Conservation (phyloP, 2,888 invertebrate genomes). For the Cremastinae sp. region DNA sequence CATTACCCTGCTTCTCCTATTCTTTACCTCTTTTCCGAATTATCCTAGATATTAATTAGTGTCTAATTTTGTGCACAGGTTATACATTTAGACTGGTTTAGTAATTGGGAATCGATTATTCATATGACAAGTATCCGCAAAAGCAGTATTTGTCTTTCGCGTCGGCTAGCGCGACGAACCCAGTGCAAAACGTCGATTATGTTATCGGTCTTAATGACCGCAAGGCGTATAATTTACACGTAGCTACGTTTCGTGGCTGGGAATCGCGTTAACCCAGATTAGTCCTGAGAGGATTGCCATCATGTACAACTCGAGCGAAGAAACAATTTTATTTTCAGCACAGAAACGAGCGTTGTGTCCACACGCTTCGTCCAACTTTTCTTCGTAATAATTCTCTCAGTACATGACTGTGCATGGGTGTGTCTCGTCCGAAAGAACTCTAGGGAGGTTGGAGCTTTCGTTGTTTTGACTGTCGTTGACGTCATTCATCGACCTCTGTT, state of each 20-base stretch:
- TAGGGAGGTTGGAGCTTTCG: constrained; percentile 18
- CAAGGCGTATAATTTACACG: constrained; percentile 11
- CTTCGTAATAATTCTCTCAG: constrained; percentile 17
- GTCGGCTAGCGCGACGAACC: neutral
- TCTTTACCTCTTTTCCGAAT: too few relatives aligned
- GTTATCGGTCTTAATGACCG: constrained; percentile 4
- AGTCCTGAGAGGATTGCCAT: constrained; percentile 7
- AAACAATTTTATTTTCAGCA: constrained; percentile 8
- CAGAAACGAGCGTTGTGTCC: constrained; percentile 26
- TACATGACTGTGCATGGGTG: constrained; percentile 12
- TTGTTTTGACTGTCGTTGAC: constrained; percentile 26
- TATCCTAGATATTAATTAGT: too few relatives aligned
- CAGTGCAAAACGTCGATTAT: constrained; percentile 12
- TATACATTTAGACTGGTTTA: too few relatives aligned
- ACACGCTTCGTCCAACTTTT: constrained; percentile 11
- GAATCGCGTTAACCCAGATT: constrained; percentile 20
- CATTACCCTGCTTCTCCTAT: too few relatives aligned
- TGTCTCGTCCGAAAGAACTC: neutral
- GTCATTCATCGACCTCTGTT: constrained; percentile 24
- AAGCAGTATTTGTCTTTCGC: neutral
- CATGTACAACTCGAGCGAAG: constrained; percentile 16
- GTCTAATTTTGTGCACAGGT: too few relatives aligned
- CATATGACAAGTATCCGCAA: neutral
- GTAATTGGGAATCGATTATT: too few relatives aligned
- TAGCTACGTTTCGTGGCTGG: neutral